phyloP scores from a whole-genome alignment of 2,888 invertebrate species.

The Drosophila parthenogenetica region DNA sequence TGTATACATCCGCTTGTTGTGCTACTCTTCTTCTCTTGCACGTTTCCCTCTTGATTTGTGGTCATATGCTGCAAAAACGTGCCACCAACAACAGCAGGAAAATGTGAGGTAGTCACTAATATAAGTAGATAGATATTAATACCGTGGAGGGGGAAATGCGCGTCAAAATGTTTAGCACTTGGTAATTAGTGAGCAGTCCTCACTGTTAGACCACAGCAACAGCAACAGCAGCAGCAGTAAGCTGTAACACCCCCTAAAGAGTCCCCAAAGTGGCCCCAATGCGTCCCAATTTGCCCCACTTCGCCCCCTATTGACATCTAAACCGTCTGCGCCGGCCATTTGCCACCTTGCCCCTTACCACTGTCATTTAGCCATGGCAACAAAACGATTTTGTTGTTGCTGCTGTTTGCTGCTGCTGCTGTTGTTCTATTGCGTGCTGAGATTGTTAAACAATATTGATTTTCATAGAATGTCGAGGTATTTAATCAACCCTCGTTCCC shows the following conservation, averaged over 20 bases:
- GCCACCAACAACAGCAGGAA: conserved; percentile 23
- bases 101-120: conserved; percentile 7
- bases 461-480: conserved; percentile 52
- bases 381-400: conserved; percentile 29
- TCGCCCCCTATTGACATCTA: conserved; percentile 8
- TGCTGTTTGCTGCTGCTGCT: not conserved
- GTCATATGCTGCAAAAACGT: conserved; percentile 65
- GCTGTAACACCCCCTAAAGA: not conserved
- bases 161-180: conserved; percentile 68
- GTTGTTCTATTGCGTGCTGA: conserved; percentile 64
- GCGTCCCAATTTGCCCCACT: no score
- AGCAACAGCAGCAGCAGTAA: not conserved
- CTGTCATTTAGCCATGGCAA: conserved; percentile 46
- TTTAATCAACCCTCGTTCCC: conserved; percentile 51
- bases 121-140: conserved; percentile 36
- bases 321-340: not conserved
- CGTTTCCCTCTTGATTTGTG: conserved; percentile 31
- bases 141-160: conserved; percentile 32
- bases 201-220: conserved; percentile 7
- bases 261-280: no score
- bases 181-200: conserved; percentile 62
- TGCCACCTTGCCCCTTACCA: not conserved
- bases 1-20: conserved; percentile 33
- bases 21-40: not conserved
- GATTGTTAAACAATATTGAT: conserved; percentile 72